phyloP scores from a whole-genome alignment of 2,113 vertebrate genomes.

The Shinisaurus crocodilurus region DNA sequence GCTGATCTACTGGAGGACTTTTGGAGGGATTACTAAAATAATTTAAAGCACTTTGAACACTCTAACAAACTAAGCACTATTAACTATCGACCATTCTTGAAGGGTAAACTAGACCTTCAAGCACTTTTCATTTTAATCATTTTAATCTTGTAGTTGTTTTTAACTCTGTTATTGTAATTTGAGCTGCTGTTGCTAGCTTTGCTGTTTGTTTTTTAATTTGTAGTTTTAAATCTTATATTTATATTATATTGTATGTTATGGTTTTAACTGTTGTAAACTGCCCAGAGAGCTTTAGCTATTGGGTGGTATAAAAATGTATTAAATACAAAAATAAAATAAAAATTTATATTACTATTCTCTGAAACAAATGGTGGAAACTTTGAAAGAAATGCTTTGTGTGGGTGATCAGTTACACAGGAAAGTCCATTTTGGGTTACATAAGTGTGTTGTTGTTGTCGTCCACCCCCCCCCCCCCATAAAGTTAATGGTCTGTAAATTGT shows the following conservation, averaged over 20 bases:
- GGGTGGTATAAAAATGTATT: no score
- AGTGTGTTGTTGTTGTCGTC: not conserved
- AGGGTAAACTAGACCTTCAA: not conserved
- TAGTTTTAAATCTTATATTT: no score
- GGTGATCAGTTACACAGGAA: not conserved
- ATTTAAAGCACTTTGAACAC: not conserved
- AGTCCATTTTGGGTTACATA: fast-evolving
- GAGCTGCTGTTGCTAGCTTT: no score
- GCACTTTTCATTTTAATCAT: not conserved
- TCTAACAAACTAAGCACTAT: not conserved
- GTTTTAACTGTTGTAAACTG: no score
- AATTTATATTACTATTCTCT: not conserved
- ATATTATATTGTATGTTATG: no score
- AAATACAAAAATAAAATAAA: no score
- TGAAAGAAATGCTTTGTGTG: not conserved
- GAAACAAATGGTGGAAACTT: not conserved
- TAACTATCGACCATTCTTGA: not conserved
- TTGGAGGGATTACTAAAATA: not conserved
- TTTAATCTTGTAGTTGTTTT: no score
- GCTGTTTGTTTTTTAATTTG: no score
- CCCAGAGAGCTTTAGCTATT: no score
- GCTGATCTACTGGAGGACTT: not conserved
- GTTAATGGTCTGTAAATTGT: not conserved
- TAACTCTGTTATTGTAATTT: no score
- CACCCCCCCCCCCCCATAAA: no score